Evolutionary conservation across 2,888 invertebrate species (phyloP).

Genomic region (Leptinotarsa rubiginosa): DNA sequence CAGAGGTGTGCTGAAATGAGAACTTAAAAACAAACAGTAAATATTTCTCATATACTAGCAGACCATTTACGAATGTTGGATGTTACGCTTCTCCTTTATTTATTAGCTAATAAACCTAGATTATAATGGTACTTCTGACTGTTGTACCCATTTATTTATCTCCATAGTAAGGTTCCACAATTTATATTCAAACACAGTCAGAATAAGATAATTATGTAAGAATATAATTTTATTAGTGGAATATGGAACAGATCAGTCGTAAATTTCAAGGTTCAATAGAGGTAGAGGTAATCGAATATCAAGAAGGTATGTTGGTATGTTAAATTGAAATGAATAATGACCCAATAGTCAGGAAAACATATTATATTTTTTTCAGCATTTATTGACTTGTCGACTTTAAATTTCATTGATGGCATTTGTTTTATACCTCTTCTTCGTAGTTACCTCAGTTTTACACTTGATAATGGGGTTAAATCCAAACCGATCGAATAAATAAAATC

Average conservation of each 20-base stretch:
- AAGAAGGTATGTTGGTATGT: not conserved
- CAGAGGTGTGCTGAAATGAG: not conserved
- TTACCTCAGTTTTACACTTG: too few relatives aligned
- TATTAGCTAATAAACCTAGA: slow-evolving; percentile 13
- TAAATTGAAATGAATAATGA: too few relatives aligned
- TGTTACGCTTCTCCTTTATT: not conserved
- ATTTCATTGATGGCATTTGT: too few relatives aligned
- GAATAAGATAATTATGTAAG: not conserved
- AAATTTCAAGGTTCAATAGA: not conserved
- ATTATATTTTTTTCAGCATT: too few relatives aligned
- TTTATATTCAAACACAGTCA: slow-evolving; percentile 1
- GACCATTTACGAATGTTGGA: not conserved
- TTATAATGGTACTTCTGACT: slow-evolving; percentile 6
- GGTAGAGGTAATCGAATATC: not conserved
- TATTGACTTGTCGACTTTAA: too few relatives aligned
- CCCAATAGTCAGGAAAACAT: too few relatives aligned
- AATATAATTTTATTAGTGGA: not conserved
- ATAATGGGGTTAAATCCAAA: too few relatives aligned
- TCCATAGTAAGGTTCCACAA: not conserved
- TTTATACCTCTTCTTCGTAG: too few relatives aligned
- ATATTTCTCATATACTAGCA: not conserved
- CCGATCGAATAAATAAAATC: too few relatives aligned
- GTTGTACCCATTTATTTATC: slow-evolving; percentile 1
- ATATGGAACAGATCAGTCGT: not conserved
- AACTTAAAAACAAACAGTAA: not conserved